phyloP scores from a whole-genome alignment of 1,140 invertebrate species.

The Ctenoplectra terminalis region DNA sequence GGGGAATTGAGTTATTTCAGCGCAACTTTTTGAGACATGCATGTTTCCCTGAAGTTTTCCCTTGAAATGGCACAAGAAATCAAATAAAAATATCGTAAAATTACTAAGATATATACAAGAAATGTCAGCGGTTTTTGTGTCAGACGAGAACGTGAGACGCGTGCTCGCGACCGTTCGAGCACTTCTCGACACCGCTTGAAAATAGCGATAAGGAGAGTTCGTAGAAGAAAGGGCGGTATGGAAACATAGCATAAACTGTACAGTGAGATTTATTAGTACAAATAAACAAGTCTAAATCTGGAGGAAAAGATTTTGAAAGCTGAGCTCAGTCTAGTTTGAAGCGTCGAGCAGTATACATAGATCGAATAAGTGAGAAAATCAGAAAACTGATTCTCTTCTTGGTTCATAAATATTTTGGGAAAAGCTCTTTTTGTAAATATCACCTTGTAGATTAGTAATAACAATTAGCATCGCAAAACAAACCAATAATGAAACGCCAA shows the following conservation, averaged over 20 bases:
- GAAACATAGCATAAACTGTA: too few species aligned
- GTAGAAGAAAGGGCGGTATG: constrained; percentile 20
- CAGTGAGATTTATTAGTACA: constrained; percentile 17
- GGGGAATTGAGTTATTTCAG: constrained; percentile 29
- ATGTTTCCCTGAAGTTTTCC: constrained; percentile 33
- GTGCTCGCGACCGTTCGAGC: neutral
- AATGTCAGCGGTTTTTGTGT: neutral
- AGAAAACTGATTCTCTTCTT: constrained; percentile 35
- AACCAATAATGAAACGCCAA: too few species aligned
- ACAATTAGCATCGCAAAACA: constrained; percentile 15
- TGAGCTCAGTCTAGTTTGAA: constrained; percentile 28
- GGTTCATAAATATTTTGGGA: constrained; percentile 14
- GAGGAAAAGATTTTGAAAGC: constrained; percentile 30
- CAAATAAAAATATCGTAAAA: constrained; percentile 27
- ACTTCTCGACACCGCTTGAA: constrained; percentile 15
- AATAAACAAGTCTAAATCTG: constrained; percentile 23
- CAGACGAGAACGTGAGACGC: neutral
- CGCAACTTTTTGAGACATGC: constrained; percentile 32
- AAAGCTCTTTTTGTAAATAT: constrained; percentile 43
- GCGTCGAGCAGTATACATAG: constrained; percentile 16
- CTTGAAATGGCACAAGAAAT: constrained; percentile 26
- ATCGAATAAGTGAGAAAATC: constrained; percentile 26
- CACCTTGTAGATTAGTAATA: constrained; percentile 37
- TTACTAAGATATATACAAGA: constrained; percentile 23
- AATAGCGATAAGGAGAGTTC: constrained; percentile 28